These are phyloP conservation scores for Grammomys surdaster DNA, from an alignment of 2,113 vertebrate genomes.

Conservation along the genomic window DNA sequence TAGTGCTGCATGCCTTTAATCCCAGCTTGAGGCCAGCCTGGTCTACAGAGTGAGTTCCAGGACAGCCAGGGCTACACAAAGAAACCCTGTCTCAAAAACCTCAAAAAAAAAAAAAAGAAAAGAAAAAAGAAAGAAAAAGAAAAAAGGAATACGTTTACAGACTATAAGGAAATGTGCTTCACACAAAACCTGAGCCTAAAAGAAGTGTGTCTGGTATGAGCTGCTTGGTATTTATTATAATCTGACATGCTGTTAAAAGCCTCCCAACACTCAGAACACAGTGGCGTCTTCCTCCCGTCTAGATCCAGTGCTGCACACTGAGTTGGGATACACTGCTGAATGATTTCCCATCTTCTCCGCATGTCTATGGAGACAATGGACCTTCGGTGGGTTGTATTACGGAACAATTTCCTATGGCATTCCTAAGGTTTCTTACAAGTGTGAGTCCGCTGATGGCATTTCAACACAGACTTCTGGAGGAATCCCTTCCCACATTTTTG, in stretches of 20 bases:
- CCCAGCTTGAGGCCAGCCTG: too few relatives aligned
- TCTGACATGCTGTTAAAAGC: slow-evolving; percentile 37
- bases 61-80: too few relatives aligned
- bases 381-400: not conserved
- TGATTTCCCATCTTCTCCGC: not conserved
- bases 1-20: too few relatives aligned
- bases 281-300: not conserved
- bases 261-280: slow-evolving; percentile 25
- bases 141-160: not conserved
- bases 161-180: not conserved
- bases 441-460: not conserved
- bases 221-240: slow-evolving; percentile 28
- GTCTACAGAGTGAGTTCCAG: too few relatives aligned
- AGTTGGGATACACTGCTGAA: not conserved
- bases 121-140: too few relatives aligned
- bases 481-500: slow-evolving; percentile 3
- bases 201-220: not conserved
- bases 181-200: not conserved
- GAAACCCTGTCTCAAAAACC: too few relatives aligned
- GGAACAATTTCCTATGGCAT: not conserved
- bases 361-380: not conserved
- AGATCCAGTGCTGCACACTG: not conserved
- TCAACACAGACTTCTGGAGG: not conserved
- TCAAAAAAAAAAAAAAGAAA: too few relatives aligned
- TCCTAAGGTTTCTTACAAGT: not conserved